Conservation (phyloP, 2,797 vertebrate genomes). For the Coendou prehensilis region DNA sequence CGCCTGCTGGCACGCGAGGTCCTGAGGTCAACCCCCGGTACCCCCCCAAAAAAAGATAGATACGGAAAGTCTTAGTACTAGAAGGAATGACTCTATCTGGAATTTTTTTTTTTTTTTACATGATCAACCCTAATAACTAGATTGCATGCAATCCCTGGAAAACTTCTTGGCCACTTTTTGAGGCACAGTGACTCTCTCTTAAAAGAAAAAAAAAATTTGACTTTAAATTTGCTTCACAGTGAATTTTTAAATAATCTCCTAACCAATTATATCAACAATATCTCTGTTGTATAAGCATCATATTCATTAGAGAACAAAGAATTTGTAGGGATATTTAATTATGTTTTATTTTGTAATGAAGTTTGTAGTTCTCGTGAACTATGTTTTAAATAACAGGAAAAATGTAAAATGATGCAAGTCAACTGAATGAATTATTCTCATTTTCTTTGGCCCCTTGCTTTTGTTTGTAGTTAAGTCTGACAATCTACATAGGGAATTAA, state of each 20-base stretch:
- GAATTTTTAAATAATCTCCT: background rate
- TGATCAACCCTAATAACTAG: background rate
- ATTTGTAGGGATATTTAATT: background rate
- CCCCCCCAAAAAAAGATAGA: background rate
- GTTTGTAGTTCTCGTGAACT: slow-evolving; percentile 10
- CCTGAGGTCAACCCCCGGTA: too few species aligned
- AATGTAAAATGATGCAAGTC: slow-evolving; percentile 1
- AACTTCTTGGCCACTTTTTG: background rate
- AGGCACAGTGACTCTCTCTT: background rate
- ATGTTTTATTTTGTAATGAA: background rate
- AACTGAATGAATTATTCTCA: background rate
- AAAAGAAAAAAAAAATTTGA: background rate
- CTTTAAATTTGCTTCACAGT: background rate
- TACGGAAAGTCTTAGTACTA: background rate
- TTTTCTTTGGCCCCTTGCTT: background rate
- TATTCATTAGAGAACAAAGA: background rate
- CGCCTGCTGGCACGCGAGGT: too few species aligned
- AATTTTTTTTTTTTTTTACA: background rate
- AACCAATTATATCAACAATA: background rate
- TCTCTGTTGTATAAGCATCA: background rate
- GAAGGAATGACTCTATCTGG: background rate
- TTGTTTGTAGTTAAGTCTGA: slow-evolving; percentile 9
- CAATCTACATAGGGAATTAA: background rate
- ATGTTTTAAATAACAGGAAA: slow-evolving; percentile 5
- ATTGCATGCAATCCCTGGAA: background rate